Evolutionary conservation across 2,888 invertebrate species (phyloP).

Genomic region (Eupithecia vulgata): DNA sequence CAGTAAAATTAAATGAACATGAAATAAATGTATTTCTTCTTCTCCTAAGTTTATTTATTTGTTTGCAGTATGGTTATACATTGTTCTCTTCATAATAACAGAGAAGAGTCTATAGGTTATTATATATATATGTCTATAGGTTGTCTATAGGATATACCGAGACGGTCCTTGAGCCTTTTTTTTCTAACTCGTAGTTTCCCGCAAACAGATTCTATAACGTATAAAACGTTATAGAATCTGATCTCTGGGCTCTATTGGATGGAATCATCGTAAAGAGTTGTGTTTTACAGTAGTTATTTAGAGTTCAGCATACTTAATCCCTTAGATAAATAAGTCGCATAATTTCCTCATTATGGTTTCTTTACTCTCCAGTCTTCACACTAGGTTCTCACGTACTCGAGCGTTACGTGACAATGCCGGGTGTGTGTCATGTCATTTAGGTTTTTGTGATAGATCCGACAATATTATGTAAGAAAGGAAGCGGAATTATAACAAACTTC

Average conservation of each 20-base stretch:
- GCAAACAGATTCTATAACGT: background rate
- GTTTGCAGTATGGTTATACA: background rate
- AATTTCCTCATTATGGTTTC: constrained; percentile 38
- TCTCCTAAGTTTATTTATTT: background rate
- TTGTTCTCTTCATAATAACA: background rate
- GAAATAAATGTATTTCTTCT: background rate
- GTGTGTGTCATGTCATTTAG: constrained; percentile 42
- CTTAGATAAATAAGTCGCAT: constrained; percentile 26
- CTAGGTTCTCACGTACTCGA: constrained; percentile 41
- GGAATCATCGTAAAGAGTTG: background rate
- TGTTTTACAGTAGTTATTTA: background rate
- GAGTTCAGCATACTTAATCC: constrained; percentile 3
- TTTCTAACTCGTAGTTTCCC: background rate
- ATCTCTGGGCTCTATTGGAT: background rate
- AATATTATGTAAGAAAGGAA: constrained; percentile 29
- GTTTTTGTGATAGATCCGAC: constrained; percentile 35
- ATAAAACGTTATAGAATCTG: too few relatives aligned
- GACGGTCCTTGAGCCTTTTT: background rate
- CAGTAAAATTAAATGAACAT: background rate
- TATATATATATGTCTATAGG: too few relatives aligned
- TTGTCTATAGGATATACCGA: too few relatives aligned
- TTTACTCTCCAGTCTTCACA: constrained; percentile 15
- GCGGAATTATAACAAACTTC: constrained; percentile 19
- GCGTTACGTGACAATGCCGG: constrained; percentile 46
- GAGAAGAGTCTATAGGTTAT: too few relatives aligned